Evolutionary conservation across 2,888 invertebrate genomes (phyloP), one percentile per base, ranked within the genome.

Genomic region (Acleris literana): DNA sequence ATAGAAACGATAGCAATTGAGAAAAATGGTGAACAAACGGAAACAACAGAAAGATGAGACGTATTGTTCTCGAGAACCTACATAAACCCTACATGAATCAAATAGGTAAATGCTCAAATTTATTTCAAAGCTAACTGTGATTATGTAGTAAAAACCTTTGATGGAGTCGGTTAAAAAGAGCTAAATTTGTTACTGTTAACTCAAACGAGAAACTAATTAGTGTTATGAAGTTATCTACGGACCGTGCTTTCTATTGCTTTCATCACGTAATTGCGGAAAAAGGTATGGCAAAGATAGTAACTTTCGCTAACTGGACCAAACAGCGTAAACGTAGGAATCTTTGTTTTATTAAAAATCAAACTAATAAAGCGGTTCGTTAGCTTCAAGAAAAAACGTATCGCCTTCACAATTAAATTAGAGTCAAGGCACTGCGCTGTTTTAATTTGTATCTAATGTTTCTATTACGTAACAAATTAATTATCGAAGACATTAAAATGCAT

Each of bases 241-340:
- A 57, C 39, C 46, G 62, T 57, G 57, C 66, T 66, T 66, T 66
- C 66, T 66, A 66, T 52, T 53, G 52, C 61, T 66, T 66, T 64
- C 58, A 63, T 70, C 72, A 70, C 72, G 70, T 72, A 72, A 68
- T 66, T 59, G 48, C 25, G 56, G 49, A 68, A 64, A 68, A 65
- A 49, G 64, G 63, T 64, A 69, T 69, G 65, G 59, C 67, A 67
- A 67, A 55, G 51, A 61, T 54, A 20, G 51, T 20, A 33, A 61
- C 69, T 71, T 69, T 72, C 70, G 67, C 69, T 52, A 44, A 55
- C 52, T 64, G 51, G 17, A 62, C 56, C 7, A 46, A 51, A 43
- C 18, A 29, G 29, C 33, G 25, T 53, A 57, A 53, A 66, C 46
- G 46, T 9, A 57, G 4, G 20, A 55, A 56, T 22, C 39, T 16